Evolutionary conservation across 2,888 invertebrate species (phyloP).

Genomic region (Tinea pellionella): DNA sequence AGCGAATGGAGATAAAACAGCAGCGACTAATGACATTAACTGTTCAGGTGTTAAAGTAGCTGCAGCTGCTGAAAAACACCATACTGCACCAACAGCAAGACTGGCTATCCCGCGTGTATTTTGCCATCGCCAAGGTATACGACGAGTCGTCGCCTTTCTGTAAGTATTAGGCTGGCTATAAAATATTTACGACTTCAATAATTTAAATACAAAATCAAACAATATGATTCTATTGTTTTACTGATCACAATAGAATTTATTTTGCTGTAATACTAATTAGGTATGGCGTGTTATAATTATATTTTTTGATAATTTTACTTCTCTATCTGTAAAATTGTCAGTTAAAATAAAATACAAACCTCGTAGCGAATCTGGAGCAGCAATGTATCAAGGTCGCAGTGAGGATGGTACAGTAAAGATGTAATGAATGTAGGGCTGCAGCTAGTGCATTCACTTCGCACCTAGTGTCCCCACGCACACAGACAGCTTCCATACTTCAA

Average conservation of each 20-base stretch:
- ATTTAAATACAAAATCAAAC: background rate
- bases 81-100: slow-evolving; percentile 34
- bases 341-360: background rate
- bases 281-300: background rate
- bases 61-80: slow-evolving; percentile 45
- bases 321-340: no score
- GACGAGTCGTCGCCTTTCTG: background rate
- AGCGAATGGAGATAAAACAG: slow-evolving; percentile 42
- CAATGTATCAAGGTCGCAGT: slow-evolving; percentile 52
- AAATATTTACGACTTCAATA: background rate
- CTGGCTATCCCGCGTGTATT: slow-evolving; percentile 46
- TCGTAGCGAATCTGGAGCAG: slow-evolving; percentile 27
- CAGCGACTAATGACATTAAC: slow-evolving; percentile 38
- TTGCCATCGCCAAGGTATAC: slow-evolving; percentile 39
- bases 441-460: slow-evolving; percentile 44
- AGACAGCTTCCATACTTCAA: slow-evolving; percentile 45
- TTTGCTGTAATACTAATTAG: background rate
- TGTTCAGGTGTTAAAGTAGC: slow-evolving; percentile 36
- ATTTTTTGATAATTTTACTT: no score
- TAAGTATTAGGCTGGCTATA: background rate
- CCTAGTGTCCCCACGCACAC: slow-evolving; percentile 32
- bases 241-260: background rate
- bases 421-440: slow-evolving; percentile 50
- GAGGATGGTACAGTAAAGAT: slow-evolving; percentile 54
- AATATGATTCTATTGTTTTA: background rate